phyloP scores from a whole-genome alignment of 2,888 invertebrate species.

The Hyppa rectilinea region DNA sequence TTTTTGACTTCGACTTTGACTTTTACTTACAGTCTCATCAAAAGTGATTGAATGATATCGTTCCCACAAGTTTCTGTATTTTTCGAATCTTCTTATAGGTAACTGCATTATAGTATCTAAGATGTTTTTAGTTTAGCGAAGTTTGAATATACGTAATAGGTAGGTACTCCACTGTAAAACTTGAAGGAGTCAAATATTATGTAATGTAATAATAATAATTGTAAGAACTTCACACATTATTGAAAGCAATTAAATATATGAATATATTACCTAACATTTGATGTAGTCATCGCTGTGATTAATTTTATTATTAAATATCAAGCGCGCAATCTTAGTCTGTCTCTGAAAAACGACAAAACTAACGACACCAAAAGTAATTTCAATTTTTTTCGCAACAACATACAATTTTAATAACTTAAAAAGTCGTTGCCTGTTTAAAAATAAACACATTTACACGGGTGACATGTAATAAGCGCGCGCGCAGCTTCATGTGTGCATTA shows the following conservation, averaged over 20 bases:
- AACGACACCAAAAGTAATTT: constrained; percentile 45
- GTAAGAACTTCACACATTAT: too few species aligned
- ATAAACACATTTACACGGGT: constrained; percentile 64
- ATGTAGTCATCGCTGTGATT: not conserved
- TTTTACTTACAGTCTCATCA: too few species aligned
- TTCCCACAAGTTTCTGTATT: too few species aligned
- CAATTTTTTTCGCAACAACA: constrained; percentile 54
- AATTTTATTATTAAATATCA: constrained; percentile 12
- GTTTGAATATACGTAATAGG: too few species aligned
- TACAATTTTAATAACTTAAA: constrained; percentile 63
- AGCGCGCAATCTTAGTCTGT: not conserved
- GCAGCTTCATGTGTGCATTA: constrained; percentile 60
- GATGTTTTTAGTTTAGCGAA: not conserved
- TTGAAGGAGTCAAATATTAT: not conserved
- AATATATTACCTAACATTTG: too few species aligned
- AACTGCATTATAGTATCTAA: not conserved
- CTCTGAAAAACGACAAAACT: constrained; percentile 18
- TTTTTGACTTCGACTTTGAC: too few species aligned
- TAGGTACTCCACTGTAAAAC: not conserved
- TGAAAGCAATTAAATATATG: too few species aligned
- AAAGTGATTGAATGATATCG: not conserved
- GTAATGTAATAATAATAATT: too few species aligned
- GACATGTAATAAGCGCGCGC: constrained; percentile 68
- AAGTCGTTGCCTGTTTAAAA: constrained; percentile 63
- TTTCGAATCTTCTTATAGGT: too few species aligned